Percentiles rank a stretch among this genome's conserved stretches.
Conservation (phyloP, 1,140 invertebrate species). For the Aphis craccivora region DNA sequence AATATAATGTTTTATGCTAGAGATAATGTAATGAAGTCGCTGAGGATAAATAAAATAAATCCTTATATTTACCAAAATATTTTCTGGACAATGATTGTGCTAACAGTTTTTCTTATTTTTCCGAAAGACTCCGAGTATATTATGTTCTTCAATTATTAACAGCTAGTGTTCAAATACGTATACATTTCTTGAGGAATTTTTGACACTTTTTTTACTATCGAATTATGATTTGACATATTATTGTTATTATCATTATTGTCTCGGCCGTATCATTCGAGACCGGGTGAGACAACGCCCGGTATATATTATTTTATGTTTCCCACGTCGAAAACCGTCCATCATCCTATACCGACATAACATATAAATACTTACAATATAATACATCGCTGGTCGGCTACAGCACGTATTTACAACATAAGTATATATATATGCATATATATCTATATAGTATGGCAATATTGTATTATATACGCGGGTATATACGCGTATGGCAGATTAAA, state of each 20-base stretch:
- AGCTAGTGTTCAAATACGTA: neutral
- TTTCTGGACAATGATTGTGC: neutral
- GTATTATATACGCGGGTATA: neutral
- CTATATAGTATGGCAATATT: neutral
- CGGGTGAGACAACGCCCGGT: neutral
- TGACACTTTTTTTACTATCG: neutral
- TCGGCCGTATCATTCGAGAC: neutral
- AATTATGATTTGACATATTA: conserved; percentile 5
- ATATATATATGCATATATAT: neutral
- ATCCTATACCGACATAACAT: neutral
- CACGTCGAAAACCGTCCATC: conserved; percentile 27
- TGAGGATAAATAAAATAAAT: neutral
- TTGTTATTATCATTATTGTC: neutral
- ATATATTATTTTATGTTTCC: conserved; percentile 10
- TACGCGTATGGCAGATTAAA: neutral
- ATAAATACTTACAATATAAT: neutral
- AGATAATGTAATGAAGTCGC: neutral
- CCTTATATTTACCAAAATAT: neutral
- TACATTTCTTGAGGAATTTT: neutral
- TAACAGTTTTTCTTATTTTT: neutral
- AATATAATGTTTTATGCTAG: too few species aligned
- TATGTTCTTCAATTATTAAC: neutral
- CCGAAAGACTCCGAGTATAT: neutral
- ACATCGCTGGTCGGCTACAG: neutral
- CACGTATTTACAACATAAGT: neutral